Base-by-base conservation (phyloP, 2,113 vertebrate species). In the Xenopus laevis region DNA sequence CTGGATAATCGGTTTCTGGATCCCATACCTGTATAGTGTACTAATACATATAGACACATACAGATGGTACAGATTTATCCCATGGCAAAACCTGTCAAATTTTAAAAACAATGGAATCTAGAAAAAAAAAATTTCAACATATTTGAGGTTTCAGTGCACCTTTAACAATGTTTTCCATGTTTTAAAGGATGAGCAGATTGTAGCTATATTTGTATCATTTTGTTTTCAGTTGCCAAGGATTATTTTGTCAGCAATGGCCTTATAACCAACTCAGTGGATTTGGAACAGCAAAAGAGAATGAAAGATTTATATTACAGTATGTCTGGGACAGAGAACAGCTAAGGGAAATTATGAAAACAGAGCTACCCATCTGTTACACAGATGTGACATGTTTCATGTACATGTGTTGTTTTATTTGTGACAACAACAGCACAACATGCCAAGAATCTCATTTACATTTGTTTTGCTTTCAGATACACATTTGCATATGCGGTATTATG, bases 321-420 rank as follows among this genome's bases (percentile, higher is more conserved):
- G 64, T 73, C 62, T 57, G 63, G 21, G 5, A 16, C 71, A 57
- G 71, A 73, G 21, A 72, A 30, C 53, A 73, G 63, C 71, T 66
- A 45, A 40, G 52, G 65, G 57, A 61, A 74, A 74, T 74, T 16
- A 68, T 68, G 21, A 50, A 68, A 68, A 74, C 44, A 52, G 55
- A 44, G 27, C 46, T 74, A 68, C 68, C 65, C 65, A 74, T 74
- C 72, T 74, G 72, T 52, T 74, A 68, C 57, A 74, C 72, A 73
- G 71, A 73, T 73, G 71, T 73, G 71, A 66, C 71, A 65, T 73
- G 71, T 66, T 50, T 47, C 65, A 66, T 73, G 65, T 66, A 66
- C 71, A 65, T 74, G 72, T 60, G 59, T 33, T 23, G 50, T 55
- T 55, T 44, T 20, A 60, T 61, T 47, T 65, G 59, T 45, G 44